These are phyloP conservation scores for Standfussiana lucernea DNA, from an alignment of 2,888 invertebrate species.

Conservation along the genomic window DNA sequence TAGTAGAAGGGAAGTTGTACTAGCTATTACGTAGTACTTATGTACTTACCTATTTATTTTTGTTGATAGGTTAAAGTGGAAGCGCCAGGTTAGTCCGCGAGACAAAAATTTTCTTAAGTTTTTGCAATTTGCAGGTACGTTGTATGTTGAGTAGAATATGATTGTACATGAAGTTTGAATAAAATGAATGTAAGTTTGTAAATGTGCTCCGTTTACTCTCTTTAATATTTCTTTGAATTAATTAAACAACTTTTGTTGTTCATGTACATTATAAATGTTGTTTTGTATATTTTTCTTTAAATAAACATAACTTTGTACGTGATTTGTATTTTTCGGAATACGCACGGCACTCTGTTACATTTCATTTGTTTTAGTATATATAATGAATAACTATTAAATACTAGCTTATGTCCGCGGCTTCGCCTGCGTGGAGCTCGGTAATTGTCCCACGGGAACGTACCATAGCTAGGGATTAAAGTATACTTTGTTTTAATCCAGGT, in stretches of 20 bases:
- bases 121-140: too few species aligned
- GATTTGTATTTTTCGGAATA: background rate
- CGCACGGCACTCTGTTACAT: too few species aligned
- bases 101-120: too few species aligned
- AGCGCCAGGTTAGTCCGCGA: too few species aligned
- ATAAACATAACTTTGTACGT: slow-evolving; percentile 2
- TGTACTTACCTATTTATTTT: background rate
- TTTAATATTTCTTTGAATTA: slow-evolving; percentile 10
- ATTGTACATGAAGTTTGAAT: background rate
- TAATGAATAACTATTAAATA: background rate
- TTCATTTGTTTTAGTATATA: background rate
- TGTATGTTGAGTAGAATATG: too few species aligned
- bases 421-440: background rate
- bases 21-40: too few species aligned
- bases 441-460: background rate
- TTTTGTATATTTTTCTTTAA: slow-evolving; percentile 12
- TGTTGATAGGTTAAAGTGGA: background rate
- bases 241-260: background rate
- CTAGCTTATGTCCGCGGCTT: background rate
- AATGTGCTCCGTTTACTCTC: background rate
- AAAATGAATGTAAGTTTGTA: background rate
- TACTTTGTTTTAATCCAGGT: background rate
- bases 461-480: background rate
- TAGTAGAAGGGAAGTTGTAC: background rate
- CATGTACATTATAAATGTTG: background rate